phyloP scores from a whole-genome alignment of 2,888 invertebrate species.

The Orthonychiurus folsomi region DNA sequence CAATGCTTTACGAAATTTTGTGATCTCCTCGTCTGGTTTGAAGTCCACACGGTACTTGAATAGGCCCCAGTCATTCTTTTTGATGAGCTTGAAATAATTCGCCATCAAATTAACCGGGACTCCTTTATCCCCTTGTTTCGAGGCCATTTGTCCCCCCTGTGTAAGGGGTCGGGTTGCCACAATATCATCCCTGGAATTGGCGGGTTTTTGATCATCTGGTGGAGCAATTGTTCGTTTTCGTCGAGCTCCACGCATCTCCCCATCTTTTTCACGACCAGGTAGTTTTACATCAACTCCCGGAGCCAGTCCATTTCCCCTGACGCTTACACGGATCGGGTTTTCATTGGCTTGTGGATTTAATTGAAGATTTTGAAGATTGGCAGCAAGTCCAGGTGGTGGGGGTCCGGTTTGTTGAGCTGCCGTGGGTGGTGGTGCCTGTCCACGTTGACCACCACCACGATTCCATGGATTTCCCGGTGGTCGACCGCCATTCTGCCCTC shows the following conservation, averaged over 20 bases:
- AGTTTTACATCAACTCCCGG: no score
- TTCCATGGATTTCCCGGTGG: neutral
- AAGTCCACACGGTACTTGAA: constrained; percentile 69
- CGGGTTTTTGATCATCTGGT: neutral
- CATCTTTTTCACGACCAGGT: neutral
- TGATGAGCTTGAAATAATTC: constrained; percentile 61
- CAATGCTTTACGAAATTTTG: constrained; percentile 53
- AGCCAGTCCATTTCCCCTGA: no score
- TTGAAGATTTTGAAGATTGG: no score
- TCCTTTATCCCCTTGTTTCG: constrained; percentile 50
- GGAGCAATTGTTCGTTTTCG: neutral
- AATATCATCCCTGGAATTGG: constrained; percentile 6
- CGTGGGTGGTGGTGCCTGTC: neutral
- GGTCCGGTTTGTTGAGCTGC: no score
- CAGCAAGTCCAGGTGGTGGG: no score
- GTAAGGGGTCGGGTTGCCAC: constrained; percentile 41
- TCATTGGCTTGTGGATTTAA: no score
- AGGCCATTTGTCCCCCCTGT: constrained; percentile 29
- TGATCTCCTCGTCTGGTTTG: constrained; percentile 60
- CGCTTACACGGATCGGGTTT: no score
- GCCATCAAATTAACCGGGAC: constrained; percentile 49
- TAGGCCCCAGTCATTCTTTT: constrained; percentile 58
- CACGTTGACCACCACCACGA: constrained; percentile 12
- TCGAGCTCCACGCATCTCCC: neutral
- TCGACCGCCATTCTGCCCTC: constrained; percentile 4